Evolutionary conservation across 2,888 invertebrate genomes (phyloP).

Genomic region (Polyploca ridens): DNA sequence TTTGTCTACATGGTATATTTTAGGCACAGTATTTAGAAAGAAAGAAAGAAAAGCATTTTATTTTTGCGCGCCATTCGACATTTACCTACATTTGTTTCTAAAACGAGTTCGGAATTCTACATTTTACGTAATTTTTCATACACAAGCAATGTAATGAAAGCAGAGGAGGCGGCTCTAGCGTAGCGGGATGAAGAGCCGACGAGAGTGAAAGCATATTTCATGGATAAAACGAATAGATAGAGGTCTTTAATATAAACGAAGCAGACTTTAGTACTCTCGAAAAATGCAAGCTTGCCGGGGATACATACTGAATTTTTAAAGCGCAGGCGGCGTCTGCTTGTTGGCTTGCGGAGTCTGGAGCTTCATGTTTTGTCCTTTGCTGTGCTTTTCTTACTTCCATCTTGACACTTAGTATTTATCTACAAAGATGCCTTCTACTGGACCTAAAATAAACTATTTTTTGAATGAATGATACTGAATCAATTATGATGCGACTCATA

Average conservation of each 20-base stretch:
- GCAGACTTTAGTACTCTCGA: constrained; percentile 82
- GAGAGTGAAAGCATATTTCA: constrained; percentile 80
- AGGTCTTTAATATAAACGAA: constrained; percentile 84
- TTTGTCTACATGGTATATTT: too few species aligned
- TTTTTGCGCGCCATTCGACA: too few species aligned
- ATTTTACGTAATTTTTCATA: not conserved
- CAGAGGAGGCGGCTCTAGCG: constrained; percentile 28
- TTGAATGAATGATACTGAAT: too few species aligned
- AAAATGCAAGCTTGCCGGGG: constrained; percentile 75
- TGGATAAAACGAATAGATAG: constrained; percentile 84
- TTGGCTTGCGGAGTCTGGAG: constrained; percentile 30
- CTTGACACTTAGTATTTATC: too few species aligned
- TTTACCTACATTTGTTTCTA: too few species aligned
- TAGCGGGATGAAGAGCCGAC: constrained; percentile 62
- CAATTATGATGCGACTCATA: too few species aligned
- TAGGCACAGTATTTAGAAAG: too few species aligned
- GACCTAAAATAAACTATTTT: too few species aligned
- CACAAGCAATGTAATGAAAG: constrained; percentile 12
- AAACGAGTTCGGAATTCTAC: not conserved
- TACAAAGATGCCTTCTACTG: too few species aligned
- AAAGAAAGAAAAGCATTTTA: too few species aligned
- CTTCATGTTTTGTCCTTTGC: constrained; percentile 15
- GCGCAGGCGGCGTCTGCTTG: constrained; percentile 42
- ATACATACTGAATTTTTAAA: constrained; percentile 78
- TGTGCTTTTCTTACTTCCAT: not conserved